These are phyloP conservation scores for Atlantisia rogersi DNA, from an alignment of 2,113 vertebrate genomes.

Conservation along the genomic window DNA sequence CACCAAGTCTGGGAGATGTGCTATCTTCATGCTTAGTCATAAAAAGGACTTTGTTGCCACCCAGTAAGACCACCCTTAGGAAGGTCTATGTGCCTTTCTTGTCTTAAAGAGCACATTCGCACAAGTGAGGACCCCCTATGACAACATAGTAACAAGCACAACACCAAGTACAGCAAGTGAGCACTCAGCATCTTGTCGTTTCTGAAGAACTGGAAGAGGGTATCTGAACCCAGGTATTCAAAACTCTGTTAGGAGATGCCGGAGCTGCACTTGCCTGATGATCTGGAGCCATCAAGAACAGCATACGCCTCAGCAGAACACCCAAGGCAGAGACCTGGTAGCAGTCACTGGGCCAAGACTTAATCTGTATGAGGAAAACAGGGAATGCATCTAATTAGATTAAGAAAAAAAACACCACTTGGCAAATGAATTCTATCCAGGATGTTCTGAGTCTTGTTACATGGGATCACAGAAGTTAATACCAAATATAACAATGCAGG, in stretches of 20 bases:
- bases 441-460: neutral
- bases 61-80: neutral
- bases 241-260: neutral
- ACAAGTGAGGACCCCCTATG: neutral
- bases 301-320: slow-evolving; percentile 85
- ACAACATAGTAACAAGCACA: neutral
- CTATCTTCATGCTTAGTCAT: neutral
- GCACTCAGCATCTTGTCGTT: neutral
- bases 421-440: neutral
- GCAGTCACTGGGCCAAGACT: slow-evolving; percentile 77
- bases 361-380: slow-evolving; percentile 67
- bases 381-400: neutral
- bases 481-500: neutral
- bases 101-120: neutral
- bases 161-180: neutral
- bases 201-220: neutral
- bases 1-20: neutral
- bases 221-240: neutral
- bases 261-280: slow-evolving; percentile 84
- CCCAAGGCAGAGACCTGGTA: slow-evolving; percentile 80
- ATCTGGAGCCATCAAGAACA: slow-evolving; percentile 88
- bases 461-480: neutral
- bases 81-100: neutral
- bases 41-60: neutral
- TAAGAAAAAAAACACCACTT: neutral